Evolutionary conservation across 2,888 invertebrate species (phyloP).

Genomic region (Parascotia fuliginaria): DNA sequence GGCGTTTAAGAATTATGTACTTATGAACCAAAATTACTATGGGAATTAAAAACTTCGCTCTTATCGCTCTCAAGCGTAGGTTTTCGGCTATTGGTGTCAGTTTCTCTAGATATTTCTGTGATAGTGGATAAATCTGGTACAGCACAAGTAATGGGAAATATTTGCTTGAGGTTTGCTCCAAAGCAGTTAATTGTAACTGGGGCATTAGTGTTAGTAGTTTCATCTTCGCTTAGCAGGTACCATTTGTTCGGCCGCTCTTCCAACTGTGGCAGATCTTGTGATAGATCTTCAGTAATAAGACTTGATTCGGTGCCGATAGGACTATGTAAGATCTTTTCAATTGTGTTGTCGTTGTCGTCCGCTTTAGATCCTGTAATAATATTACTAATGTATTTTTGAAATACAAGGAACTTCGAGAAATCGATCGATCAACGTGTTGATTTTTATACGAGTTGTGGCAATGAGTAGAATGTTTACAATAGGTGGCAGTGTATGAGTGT

Average conservation of each 20-base stretch:
- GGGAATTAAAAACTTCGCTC: slow-evolving; percentile 45
- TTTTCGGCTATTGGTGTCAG: slow-evolving; percentile 53
- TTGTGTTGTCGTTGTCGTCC: slow-evolving; percentile 28
- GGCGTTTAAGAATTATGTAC: slow-evolving; percentile 1
- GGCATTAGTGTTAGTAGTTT: slow-evolving; percentile 53
- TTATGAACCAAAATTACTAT: slow-evolving; percentile 13
- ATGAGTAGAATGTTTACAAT: no score
- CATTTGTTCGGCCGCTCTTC: slow-evolving; percentile 50
- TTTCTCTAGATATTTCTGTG: slow-evolving; percentile 71
- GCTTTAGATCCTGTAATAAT: slow-evolving; percentile 26
- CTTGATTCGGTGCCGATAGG: slow-evolving; percentile 51
- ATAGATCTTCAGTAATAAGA: slow-evolving; percentile 73
- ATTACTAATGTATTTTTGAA: neutral
- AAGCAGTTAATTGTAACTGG: slow-evolving; percentile 26
- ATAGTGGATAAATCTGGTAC: slow-evolving; percentile 76
- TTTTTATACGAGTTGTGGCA: no score
- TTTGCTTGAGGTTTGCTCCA: slow-evolving; percentile 62
- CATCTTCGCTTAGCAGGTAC: slow-evolving; percentile 75
- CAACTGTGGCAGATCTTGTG: slow-evolving; percentile 48
- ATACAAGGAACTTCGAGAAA: no score
- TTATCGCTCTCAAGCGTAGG: slow-evolving; percentile 42
- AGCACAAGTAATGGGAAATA: slow-evolving; percentile 71
- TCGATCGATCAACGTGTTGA: no score
- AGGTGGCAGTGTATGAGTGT: no score
- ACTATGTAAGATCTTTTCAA: slow-evolving; percentile 44